A percentile compares a stretch with the other conserved stretches of the same genome.
These are phyloP conservation scores for Tryphoninae sp. DNA, from an alignment of 2,888 invertebrate genomes.

Conservation along the genomic window DNA sequence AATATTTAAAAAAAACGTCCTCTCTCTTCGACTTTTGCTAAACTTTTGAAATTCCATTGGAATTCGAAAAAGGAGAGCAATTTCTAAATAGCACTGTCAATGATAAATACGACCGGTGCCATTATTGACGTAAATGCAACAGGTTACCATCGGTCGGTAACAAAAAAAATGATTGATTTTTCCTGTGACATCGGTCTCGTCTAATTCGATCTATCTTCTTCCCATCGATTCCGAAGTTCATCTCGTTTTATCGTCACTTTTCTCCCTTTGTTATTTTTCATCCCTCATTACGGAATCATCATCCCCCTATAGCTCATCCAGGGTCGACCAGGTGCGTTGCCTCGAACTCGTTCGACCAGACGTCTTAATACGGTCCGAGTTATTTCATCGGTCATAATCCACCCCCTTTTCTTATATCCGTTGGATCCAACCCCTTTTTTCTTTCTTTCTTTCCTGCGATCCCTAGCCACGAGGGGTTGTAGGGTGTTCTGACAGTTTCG, in stretches of 20 bases:
- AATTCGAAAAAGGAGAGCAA: too few relatives aligned
- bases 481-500: conserved; percentile 14
- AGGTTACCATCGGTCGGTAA: background rate
- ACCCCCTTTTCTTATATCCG: conserved; percentile 55
- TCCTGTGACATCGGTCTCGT: conserved; percentile 5
- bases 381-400: conserved; percentile 76
- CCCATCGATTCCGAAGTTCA: background rate
- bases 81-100: too few relatives aligned
- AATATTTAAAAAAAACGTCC: background rate
- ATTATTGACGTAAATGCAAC: too few relatives aligned
- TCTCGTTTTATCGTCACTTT: background rate
- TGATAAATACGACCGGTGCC: too few relatives aligned
- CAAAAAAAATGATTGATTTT: conserved; percentile 30
- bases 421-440: background rate
- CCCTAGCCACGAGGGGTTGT: conserved; percentile 21
- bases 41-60: background rate
- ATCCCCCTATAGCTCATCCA: conserved; percentile 21
- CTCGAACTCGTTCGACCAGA: conserved; percentile 51
- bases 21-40: background rate
- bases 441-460: conserved; percentile 22
- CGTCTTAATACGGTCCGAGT: conserved; percentile 72
- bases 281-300: conserved; percentile 36
- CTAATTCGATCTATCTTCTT: conserved; percentile 8
- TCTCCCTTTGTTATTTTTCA: conserved; percentile 9
- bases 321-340: conserved; percentile 62